A percentile compares a stretch with the other conserved stretches of the same genome.
These are phyloP conservation scores for Euwallacea similis DNA, from an alignment of 1,140 invertebrate species.

Conservation along the genomic window DNA sequence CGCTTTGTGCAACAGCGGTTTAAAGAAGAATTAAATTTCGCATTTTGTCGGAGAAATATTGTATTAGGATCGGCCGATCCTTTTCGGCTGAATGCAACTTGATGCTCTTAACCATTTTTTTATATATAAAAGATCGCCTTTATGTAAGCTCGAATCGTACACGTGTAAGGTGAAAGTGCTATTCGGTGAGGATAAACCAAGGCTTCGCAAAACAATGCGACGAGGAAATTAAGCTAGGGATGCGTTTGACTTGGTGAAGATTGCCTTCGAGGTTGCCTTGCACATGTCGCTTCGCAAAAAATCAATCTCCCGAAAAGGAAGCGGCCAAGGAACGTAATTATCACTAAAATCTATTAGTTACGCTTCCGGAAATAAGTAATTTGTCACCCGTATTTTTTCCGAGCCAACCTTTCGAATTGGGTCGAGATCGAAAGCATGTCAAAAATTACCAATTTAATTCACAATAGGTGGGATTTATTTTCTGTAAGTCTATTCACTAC, in stretches of 20 bases:
- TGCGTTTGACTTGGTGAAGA: background rate
- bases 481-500: too few species aligned
- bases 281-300: constrained; percentile 12
- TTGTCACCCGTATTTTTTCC: constrained; percentile 25
- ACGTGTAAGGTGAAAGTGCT: constrained; percentile 3
- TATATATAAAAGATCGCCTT: background rate
- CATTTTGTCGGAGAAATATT: constrained; percentile 22
- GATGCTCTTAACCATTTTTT: constrained; percentile 28
- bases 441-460: too few species aligned
- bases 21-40: constrained; percentile 34
- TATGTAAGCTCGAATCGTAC: background rate
- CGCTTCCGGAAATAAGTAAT: constrained; percentile 28
- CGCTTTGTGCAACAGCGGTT: constrained; percentile 22
- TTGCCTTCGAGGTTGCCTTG: constrained; percentile 11
- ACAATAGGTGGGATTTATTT: too few species aligned
- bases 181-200: background rate
- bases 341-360: constrained; percentile 28
- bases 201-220: background rate
- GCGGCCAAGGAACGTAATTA: constrained; percentile 21
- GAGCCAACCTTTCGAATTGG: constrained; percentile 12
- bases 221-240: constrained; percentile 3
- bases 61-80: constrained; percentile 18
- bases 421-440: background rate
- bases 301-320: constrained; percentile 17
- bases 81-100: constrained; percentile 24